Evolutionary conservation across 1,140 invertebrate genomes (phyloP), one percentile per base, ranked within the genome.

Genomic region (Aporrectodea caliginosa): DNA sequence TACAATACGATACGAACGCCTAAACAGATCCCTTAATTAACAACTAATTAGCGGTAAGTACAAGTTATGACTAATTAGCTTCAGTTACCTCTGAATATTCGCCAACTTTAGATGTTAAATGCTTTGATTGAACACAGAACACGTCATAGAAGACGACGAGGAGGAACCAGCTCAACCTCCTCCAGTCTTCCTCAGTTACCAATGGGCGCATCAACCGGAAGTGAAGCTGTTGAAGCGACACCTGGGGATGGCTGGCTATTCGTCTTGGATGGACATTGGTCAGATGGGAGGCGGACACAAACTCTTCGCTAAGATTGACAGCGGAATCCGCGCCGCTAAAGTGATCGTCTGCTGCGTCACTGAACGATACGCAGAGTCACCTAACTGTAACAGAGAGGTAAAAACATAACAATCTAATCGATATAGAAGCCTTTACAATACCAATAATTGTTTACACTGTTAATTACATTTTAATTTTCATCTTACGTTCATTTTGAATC

Each of bases 221-320:
- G 86, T 86, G 31, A 85, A 85, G 69, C 43, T 86, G 14, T 78
- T 87, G 30, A 78, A 81, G 27, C 80, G 84, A 31, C 85, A 87
- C 76, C 81, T 87, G 77, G 79, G 82, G 30, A 84, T 82, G 82
- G 84, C 85, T 0, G 85, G 85, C 27, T 86, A 84, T 81, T 79
- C 82, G 69, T 86, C 85, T 80, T 87, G 86, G 86, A 83, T 87
- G 83, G 86, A 87, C 75, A 82, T 86, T 73, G 86, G 86, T 32
- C 85, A 87, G 80, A 87, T 87, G 86, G 86, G 86, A n/a, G 86
- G 86, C 0, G 86, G 86, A 16, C 84, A 87, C 79, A 86, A 86
- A 80, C 82, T 86, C 30, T 85, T 84, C 81, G 82, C 83, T 58
- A 86, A 86, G 71, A 87, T 87, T 78, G 86, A 87, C 79, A 43